Percentiles rank a stretch among this genome's conserved stretches.
These are phyloP conservation scores for Cydia amplana DNA, from an alignment of 1,140 invertebrate species.

Conservation along the genomic window DNA sequence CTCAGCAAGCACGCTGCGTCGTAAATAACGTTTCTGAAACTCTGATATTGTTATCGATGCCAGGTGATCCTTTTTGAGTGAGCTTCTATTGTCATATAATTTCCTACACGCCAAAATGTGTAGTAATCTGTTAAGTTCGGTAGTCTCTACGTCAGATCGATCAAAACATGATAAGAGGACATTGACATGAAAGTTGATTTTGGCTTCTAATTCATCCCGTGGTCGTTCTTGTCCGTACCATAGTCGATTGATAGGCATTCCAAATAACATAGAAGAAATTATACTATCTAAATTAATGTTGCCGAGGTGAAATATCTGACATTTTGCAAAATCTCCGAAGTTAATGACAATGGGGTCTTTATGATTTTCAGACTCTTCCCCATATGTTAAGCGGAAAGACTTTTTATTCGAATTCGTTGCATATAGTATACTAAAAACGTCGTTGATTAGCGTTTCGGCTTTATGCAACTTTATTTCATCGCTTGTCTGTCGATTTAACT, in stretches of 20 bases:
- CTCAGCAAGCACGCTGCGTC: conserved; percentile 64
- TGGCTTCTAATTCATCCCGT: conserved; percentile 54
- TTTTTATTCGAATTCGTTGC: conserved; percentile 54
- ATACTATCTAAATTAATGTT: conserved; percentile 64
- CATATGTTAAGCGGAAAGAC: conserved; percentile 60
- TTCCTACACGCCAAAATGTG: conserved; percentile 68
- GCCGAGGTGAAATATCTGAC: conserved; percentile 63
- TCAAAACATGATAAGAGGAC: conserved; percentile 65
- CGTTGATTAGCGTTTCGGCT: conserved; percentile 56
- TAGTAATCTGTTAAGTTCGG: conserved; percentile 60
- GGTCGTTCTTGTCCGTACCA: conserved; percentile 51
- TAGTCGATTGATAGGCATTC: conserved; percentile 62
- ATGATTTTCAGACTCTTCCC: conserved; percentile 61
- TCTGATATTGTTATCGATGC: conserved; percentile 53
- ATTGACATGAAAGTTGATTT: conserved; percentile 68
- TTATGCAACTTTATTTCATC: conserved; percentile 46
- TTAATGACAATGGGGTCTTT: conserved; percentile 64
- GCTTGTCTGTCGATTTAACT: conserved; percentile 43
- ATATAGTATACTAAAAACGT: conserved; percentile 59
- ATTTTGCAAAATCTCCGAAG: conserved; percentile 61
- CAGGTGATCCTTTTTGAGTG: conserved; percentile 56
- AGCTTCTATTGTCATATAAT: conserved; percentile 69
- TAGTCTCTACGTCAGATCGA: conserved; percentile 61
- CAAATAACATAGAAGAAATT: conserved; percentile 50
- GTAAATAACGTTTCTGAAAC: conserved; percentile 69